phyloP scores from a whole-genome alignment of 2,113 vertebrate genomes.

The Rhagologus leucostigma region DNA sequence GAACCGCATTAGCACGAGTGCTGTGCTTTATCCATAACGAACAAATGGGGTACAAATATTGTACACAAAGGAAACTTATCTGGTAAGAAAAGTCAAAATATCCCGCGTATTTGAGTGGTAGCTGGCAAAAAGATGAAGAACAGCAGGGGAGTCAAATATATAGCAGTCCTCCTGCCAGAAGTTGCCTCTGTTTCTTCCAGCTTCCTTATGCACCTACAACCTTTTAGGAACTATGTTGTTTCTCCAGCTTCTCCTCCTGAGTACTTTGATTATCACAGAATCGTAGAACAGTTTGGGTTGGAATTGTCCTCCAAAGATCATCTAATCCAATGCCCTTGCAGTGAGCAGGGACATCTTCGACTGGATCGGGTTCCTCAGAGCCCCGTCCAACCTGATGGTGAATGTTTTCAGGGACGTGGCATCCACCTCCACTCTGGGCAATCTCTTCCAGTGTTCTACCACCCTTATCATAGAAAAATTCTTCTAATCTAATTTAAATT shows the following conservation, averaged over 20 bases:
- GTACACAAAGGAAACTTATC: not conserved
- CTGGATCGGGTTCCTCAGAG: not conserved
- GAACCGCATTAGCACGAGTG: not conserved
- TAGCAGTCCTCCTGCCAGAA: not conserved
- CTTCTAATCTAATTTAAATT: not conserved
- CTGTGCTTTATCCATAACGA: not conserved
- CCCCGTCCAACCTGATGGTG: no score
- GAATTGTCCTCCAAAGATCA: not conserved
- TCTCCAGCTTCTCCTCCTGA: not conserved
- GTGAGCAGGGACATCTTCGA: not conserved
- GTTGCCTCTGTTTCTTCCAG: not conserved
- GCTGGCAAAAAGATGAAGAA: not conserved
- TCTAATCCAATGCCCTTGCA: accelerated
- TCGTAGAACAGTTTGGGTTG: not conserved
- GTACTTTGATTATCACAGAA: not conserved
- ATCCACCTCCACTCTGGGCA: not conserved
- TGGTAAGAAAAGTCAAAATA: not conserved
- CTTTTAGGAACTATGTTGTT: not conserved
- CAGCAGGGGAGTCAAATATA: accelerated
- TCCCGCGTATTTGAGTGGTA: not conserved
- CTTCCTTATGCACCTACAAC: not conserved
- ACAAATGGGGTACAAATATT: not conserved
- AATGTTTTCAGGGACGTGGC: not conserved
- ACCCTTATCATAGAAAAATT: not conserved
- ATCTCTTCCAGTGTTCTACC: not conserved